Conservation (phyloP, 2,888 invertebrate genomes). For the Ashinkailepas kermadecensis region DNA sequence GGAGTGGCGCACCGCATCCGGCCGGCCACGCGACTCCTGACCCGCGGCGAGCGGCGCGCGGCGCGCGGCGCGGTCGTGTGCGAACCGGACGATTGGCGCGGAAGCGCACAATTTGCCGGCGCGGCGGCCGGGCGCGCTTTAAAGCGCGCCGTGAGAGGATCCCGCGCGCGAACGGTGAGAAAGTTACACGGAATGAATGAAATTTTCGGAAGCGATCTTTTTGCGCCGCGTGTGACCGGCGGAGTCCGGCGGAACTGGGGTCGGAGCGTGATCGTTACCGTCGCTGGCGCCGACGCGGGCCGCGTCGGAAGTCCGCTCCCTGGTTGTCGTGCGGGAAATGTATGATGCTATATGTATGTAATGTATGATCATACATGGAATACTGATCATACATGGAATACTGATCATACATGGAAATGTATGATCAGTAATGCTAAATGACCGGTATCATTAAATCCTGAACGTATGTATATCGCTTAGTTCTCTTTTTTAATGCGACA, state of each 20-base stretch:
- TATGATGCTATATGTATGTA: too few species aligned
- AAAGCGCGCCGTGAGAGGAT: not conserved
- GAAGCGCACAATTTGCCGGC: slow-evolving; percentile 1
- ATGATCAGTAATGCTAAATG: too few species aligned
- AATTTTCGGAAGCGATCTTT: slow-evolving; percentile 4
- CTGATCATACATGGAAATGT: too few species aligned
- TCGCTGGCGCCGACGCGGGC: not conserved
- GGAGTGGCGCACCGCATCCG: not conserved
- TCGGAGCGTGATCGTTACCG: not conserved
- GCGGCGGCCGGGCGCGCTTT: slow-evolving; percentile 1
- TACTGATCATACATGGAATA: too few species aligned
- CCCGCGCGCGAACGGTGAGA: not conserved
- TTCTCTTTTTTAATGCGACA: too few species aligned
- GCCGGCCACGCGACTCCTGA: not conserved
- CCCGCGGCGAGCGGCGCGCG: not conserved
- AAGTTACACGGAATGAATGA: slow-evolving; percentile 21
- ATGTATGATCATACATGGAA: too few species aligned
- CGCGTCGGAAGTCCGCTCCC: too few species aligned
- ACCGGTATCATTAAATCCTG: too few species aligned
- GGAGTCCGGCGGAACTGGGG: not conserved
- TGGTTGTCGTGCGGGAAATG: too few species aligned
- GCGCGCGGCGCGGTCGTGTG: not conserved
- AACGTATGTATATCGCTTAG: too few species aligned
- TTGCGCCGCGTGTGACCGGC: not conserved
- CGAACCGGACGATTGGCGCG: slow-evolving; percentile 6